Evolutionary conservation across 2,113 vertebrate species (phyloP).

Genomic region (Saiga tatarica): DNA sequence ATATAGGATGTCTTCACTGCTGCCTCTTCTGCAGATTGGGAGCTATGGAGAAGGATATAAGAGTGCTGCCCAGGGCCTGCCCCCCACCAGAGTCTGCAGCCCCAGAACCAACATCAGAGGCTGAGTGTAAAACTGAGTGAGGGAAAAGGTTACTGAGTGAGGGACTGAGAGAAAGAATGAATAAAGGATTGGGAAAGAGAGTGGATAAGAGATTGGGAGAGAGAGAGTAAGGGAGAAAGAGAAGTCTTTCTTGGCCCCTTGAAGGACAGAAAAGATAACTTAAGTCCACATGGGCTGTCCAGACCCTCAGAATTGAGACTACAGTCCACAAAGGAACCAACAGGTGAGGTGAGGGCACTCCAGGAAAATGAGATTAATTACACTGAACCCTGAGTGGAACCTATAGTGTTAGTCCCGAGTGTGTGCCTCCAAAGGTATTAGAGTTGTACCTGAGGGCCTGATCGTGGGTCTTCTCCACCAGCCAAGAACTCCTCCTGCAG

Average conservation of each 20-base stretch:
- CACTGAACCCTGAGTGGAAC: too few species aligned
- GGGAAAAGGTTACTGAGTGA: not conserved
- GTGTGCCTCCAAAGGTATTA: too few species aligned
- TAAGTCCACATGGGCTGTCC: not conserved
- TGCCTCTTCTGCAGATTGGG: not conserved
- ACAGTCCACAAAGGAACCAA: not conserved
- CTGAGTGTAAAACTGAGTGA: not conserved
- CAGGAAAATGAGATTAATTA: not conserved
- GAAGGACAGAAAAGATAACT: not conserved
- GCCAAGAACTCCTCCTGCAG: too few species aligned
- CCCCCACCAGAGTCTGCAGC: fast-evolving
- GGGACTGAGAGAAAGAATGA: not conserved
- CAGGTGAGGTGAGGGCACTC: not conserved
- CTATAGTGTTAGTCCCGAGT: not conserved
- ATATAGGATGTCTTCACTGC: not conserved
- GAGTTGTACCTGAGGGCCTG: not conserved
- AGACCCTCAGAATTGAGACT: not conserved
- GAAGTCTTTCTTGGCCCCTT: too few species aligned
- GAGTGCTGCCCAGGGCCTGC: not conserved
- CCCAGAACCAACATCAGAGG: not conserved
- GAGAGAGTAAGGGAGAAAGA: not conserved
- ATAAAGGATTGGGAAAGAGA: not conserved
- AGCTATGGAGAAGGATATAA: not conserved
- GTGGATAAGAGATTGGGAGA: not conserved
- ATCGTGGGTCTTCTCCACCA: not conserved